A percentile compares a stretch with the other conserved stretches of the same genome.
Conservation (phyloP, 2,797 vertebrate species). For the Rachycentron canadum region DNA sequence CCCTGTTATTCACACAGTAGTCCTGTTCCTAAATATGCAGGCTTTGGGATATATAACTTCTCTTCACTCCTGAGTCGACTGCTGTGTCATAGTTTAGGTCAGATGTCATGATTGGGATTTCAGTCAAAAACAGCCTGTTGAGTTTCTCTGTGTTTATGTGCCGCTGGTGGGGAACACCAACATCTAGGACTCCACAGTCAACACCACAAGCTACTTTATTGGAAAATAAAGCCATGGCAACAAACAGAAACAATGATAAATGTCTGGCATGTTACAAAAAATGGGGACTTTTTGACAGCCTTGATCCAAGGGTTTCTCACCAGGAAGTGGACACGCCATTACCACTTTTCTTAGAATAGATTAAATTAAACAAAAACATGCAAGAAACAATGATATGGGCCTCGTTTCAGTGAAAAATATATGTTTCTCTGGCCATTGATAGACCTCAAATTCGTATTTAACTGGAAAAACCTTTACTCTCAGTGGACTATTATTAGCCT, state of each 20-base stretch:
- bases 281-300: background rate
- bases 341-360: background rate
- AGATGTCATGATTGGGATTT: background rate
- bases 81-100: background rate
- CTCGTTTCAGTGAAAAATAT: background rate
- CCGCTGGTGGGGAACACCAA: background rate
- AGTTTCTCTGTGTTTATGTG: background rate
- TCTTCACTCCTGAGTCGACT: background rate
- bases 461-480: background rate
- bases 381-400: background rate
- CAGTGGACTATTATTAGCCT: background rate
- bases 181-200: background rate
- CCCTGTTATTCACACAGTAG: slow-evolving; percentile 3
- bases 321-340: background rate
- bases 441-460: background rate
- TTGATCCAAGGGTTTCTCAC: background rate
- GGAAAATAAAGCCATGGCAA: background rate
- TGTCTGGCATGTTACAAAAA: background rate
- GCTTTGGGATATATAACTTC: background rate
- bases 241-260: slow-evolving; percentile 1
- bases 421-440: background rate
- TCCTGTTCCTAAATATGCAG: background rate
- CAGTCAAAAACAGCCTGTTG: slow-evolving; percentile 10
- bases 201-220: background rate
- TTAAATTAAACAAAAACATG: background rate